Base-by-base conservation (phyloP, 2,888 invertebrate genomes). In the Marronus borbonicus region DNA sequence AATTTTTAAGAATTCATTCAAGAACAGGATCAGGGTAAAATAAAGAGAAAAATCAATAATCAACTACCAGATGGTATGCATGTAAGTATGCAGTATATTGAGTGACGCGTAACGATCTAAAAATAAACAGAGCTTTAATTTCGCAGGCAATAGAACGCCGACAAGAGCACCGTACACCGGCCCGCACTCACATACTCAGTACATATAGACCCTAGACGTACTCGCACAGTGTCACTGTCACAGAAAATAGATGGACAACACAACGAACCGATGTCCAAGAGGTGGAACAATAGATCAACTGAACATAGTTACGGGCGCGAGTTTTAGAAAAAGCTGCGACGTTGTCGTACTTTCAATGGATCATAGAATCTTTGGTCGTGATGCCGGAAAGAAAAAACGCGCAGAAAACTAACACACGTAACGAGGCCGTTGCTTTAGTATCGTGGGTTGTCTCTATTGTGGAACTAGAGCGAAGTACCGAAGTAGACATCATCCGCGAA, bases 401-500 rank as follows among this genome's bases (percentile, higher is more conserved):
- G 17, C 17, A 17, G 55, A 74, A 74, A 39, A 60, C 62, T 24
- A 28, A 60, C 70, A 70, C 78, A 78, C 60, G 75, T 68, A 78
- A 39, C 69, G 69, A 75, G 69, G 69, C 55, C 76, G 68, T 60
- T 24, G 60, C 60, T 44, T 60, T n/a, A 14, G 44, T 74, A 49
- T 4, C 5, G 3, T 31, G 66, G 65, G 76, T 49, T 70, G 76
- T 78, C 79, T 50, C 39, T 70, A 69, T 78, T 74, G 68, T 77
- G 50, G 79, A 80, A 74, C 76, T 78, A 75, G 81, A 83, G 82
- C 83, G 80, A 82, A 83, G 82, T 82, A 83, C 85, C 44, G 44
- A 60, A 24, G 14, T 83, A 81, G 24, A 75, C 76, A 76, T 55
- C 66, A 83, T 84, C 83, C 83, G 82, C 84, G 83, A 84, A 83